These are phyloP conservation scores for Gallinago paraguaiae DNA, from an alignment of 2,113 vertebrate genomes.

Conservation along the genomic window DNA sequence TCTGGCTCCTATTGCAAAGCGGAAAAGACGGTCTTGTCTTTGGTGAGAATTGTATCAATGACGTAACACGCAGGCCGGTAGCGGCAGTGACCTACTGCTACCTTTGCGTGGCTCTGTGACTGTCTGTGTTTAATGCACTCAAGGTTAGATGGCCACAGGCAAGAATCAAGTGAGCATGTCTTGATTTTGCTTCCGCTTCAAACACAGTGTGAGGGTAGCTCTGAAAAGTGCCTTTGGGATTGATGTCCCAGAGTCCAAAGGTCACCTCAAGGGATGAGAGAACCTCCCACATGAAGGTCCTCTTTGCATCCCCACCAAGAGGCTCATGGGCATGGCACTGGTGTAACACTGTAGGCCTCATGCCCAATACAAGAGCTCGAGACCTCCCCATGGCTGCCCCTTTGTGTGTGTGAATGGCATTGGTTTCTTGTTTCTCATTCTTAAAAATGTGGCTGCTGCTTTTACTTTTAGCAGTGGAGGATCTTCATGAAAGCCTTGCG, in stretches of 20 bases:
- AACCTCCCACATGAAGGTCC: background rate
- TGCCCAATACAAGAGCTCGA: background rate
- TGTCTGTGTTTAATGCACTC: background rate
- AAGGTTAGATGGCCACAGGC: background rate
- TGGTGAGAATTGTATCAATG: conserved; percentile 54
- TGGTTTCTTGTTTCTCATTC: background rate
- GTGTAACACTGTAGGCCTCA: background rate
- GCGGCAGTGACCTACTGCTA: background rate
- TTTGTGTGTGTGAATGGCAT: background rate
- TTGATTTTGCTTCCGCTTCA: background rate
- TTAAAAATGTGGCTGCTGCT: background rate
- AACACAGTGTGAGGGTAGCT: conserved; percentile 27
- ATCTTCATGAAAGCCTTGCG: conserved; percentile 99
- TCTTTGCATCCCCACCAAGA: background rate
- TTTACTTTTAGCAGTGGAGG: conserved; percentile 87
- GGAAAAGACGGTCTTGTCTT: conserved; percentile 53
- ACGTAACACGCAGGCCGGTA: background rate
- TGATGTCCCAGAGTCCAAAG: background rate
- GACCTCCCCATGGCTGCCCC: background rate
- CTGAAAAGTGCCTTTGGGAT: conserved; percentile 4
- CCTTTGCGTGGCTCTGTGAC: background rate
- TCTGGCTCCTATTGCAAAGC: conserved; percentile 34
- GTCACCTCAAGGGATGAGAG: background rate
- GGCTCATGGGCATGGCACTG: background rate
- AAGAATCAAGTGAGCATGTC: background rate